phyloP scores from a whole-genome alignment of 53 echinoderm and acorn worm species.

The Astropecten irregularis region DNA sequence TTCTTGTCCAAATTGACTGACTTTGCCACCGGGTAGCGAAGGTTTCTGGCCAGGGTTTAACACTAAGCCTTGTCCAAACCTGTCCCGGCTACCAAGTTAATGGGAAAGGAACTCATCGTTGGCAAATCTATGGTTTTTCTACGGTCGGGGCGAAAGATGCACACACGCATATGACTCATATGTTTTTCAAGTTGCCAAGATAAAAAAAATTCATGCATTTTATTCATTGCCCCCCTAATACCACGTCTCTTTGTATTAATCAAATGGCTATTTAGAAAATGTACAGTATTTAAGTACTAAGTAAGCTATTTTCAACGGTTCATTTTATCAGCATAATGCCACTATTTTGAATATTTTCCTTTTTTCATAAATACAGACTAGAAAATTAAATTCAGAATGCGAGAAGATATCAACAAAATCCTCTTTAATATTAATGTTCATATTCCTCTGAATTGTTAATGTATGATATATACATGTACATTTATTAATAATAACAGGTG shows the following conservation, averaged over 20 bases:
- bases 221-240: not conserved
- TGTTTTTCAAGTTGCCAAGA: not conserved
- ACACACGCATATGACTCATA: not conserved
- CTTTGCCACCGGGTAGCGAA: not conserved
- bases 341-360: not conserved
- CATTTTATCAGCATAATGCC: not conserved
- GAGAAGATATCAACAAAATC: no score
- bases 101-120: not conserved
- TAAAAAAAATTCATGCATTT: no score
- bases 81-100: not conserved
- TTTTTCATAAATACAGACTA: not conserved
- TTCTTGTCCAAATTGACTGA: not conserved
- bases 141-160: no score
- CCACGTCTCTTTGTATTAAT: not conserved
- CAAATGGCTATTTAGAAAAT: not conserved
- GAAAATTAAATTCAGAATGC: no score
- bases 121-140: no score
- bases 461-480: no score
- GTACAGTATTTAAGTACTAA: slow-evolving; percentile 25
- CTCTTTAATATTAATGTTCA: no score
- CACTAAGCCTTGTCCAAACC: not conserved
- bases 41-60: not conserved
- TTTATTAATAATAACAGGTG: no score
- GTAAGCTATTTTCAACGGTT: slow-evolving; percentile 16
- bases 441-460: no score